Evolutionary conservation across 2,797 vertebrate species (phyloP), one percentile per base, ranked within the genome.

Genomic region (Neoniphon sammara): DNA sequence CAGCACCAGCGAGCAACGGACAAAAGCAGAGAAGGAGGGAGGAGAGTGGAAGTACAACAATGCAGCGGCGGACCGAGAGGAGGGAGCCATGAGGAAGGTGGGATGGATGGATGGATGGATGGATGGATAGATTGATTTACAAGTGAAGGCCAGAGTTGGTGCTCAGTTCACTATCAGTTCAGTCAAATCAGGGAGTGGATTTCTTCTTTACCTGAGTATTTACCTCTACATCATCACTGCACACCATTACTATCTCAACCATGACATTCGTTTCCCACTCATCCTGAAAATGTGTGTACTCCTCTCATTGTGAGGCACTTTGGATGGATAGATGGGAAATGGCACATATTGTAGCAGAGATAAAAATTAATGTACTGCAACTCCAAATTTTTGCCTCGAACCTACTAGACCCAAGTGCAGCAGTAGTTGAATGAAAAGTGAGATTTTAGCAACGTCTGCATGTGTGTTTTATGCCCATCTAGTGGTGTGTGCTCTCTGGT

Each of bases 41-140:
- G 75, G 95, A 92, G 66, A 94, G 88, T 91, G 93, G 90, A 97
- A 95, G 61, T 91, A 90, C 58, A 92, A 90, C 44, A 94, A 95
- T 1, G 89, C 91, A 1, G 77, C 94, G 0, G 89, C 80, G 1
- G 93, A 94, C 71, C 89, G 87, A 0, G 96, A 96, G 81, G 96
- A 96, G 76, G 89, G 91, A 21, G 80, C 91, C 42, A 95, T 95
- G 88, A 94, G 90, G 88, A 95, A 94, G 89, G 91, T 93, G 44
- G 27, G 83, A 23, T 18, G 17, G 12, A 50, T 30, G 7, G 6
- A 66, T 52, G 10, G 9, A 47, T n/a, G 54, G 54, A 55, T 14
- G 11, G 42, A 44, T 44, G 11, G 11, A 42, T 11, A 21, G 83
- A 23, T 18, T 12, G 11, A 54, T 27, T 4, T 4, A 66, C 44